Evolutionary conservation across 2,797 vertebrate genomes (phyloP).

Genomic region (Leucoraja ocellata): DNA sequence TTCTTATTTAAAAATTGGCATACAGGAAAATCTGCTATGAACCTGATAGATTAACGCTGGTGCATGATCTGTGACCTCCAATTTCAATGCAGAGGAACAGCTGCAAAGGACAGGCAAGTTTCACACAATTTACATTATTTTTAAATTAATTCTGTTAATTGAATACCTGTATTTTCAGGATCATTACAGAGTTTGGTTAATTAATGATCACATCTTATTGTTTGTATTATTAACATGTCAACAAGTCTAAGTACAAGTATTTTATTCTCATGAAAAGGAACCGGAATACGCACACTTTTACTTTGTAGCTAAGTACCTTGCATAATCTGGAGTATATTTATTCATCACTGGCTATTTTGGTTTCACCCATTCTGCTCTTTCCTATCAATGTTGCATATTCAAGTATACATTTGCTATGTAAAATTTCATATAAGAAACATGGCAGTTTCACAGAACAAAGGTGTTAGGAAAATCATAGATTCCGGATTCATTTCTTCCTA

Average conservation of each 20-base stretch:
- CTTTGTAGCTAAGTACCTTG: not conserved
- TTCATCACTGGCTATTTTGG: not conserved
- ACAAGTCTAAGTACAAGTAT: not conserved
- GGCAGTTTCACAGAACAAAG: not conserved
- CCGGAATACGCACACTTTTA: not conserved
- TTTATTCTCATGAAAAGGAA: not conserved
- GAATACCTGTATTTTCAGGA: not conserved
- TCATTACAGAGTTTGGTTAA: not conserved
- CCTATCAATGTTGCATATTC: not conserved
- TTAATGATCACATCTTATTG: not conserved
- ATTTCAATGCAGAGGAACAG: no score
- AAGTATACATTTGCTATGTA: not conserved
- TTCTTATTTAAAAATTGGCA: not conserved
- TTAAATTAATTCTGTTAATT: no score
- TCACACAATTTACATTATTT: no score
- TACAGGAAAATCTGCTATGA: no score
- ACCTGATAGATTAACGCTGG: no score
- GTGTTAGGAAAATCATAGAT: not conserved
- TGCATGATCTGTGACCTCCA: no score
- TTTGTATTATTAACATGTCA: not conserved
- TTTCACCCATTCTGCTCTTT: not conserved
- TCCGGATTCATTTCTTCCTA: not conserved
- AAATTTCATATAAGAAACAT: not conserved
- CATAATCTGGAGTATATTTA: not conserved
- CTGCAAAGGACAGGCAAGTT: no score